A percentile compares a stretch with the other conserved stretches of the same genome.
Evolutionary conservation across 2,113 vertebrate genomes (phyloP).

Genomic region (Planiliza haematocheilus): DNA sequence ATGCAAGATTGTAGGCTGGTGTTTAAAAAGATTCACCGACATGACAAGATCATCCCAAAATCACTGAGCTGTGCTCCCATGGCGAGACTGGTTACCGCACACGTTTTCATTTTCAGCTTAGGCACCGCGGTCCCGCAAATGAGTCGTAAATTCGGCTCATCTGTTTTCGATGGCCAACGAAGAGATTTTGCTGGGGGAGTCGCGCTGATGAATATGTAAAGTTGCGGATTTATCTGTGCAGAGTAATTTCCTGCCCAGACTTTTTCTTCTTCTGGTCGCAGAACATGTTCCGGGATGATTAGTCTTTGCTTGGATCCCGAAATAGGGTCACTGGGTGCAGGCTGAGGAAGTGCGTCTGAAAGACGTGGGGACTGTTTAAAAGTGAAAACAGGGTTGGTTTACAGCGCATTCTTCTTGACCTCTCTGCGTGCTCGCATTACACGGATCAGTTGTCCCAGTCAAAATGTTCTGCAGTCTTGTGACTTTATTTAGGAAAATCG

Average conservation of each 20-base stretch:
- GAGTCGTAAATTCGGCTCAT: slow-evolving; percentile 36
- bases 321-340: slow-evolving; percentile 66
- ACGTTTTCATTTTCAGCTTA: slow-evolving; percentile 27
- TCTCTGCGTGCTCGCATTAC: background rate
- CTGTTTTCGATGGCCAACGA: slow-evolving; percentile 27
- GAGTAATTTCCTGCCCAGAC: slow-evolving; percentile 71
- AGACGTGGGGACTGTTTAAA: slow-evolving; percentile 51
- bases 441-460: background rate
- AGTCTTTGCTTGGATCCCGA: slow-evolving; percentile 57
- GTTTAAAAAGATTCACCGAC: background rate
- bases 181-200: slow-evolving; percentile 26
- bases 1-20: background rate
- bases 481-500: background rate
- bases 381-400: slow-evolving; percentile 13
- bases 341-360: slow-evolving; percentile 34
- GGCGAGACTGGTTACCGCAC: background rate
- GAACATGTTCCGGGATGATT: slow-evolving; percentile 72
- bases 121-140: slow-evolving; percentile 27
- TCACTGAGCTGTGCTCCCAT: background rate
- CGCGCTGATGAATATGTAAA: slow-evolving; percentile 60
- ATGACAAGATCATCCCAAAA: slow-evolving; percentile 4
- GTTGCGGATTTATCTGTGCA: slow-evolving; percentile 59
- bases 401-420: slow-evolving; percentile 1
- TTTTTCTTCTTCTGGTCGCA: slow-evolving; percentile 54
- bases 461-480: slow-evolving; percentile 1